Evolutionary conservation across 2,888 invertebrate genomes (phyloP).

Genomic region (Athripsodes cinereus): DNA sequence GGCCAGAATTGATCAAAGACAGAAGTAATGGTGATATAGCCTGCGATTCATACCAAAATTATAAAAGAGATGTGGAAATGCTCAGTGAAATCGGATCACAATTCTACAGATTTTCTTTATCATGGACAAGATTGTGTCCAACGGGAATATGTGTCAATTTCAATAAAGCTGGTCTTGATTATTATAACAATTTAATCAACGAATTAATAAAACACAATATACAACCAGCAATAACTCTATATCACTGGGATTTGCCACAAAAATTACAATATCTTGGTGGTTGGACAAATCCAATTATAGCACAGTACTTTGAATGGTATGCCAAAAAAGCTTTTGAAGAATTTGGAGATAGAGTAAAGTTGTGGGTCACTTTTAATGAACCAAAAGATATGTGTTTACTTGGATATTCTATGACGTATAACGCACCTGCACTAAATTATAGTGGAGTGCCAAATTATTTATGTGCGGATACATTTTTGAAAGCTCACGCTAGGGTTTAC

Average conservation of each 20-base stretch:
- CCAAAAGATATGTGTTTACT: constrained; percentile 46
- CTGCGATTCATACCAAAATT: constrained; percentile 52
- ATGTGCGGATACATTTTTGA: constrained; percentile 56
- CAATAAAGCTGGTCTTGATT: constrained; percentile 43
- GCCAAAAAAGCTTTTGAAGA: constrained; percentile 40
- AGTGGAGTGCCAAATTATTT: constrained; percentile 53
- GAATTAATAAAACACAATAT: constrained; percentile 50
- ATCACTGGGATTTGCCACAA: constrained; percentile 65
- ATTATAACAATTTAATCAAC: constrained; percentile 57
- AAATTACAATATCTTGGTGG: constrained; percentile 47
- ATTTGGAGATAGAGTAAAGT: constrained; percentile 45
- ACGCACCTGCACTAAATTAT: constrained; percentile 44
- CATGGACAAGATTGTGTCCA: constrained; percentile 49
- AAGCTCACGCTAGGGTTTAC: constrained; percentile 61
- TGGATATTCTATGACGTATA: constrained; percentile 45
- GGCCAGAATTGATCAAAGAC: constrained; percentile 6
- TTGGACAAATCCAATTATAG: constrained; percentile 48
- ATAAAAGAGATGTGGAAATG: constrained; percentile 38
- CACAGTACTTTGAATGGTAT: constrained; percentile 50
- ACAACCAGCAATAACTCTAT: constrained; percentile 55
- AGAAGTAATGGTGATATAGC: constrained; percentile 49
- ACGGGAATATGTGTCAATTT: constrained; percentile 28
- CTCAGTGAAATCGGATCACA: constrained; percentile 34
- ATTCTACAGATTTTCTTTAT: constrained; percentile 42
- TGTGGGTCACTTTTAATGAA: constrained; percentile 63